Conservation (phyloP, 2,888 invertebrate genomes). For the Nowickia ferox region DNA sequence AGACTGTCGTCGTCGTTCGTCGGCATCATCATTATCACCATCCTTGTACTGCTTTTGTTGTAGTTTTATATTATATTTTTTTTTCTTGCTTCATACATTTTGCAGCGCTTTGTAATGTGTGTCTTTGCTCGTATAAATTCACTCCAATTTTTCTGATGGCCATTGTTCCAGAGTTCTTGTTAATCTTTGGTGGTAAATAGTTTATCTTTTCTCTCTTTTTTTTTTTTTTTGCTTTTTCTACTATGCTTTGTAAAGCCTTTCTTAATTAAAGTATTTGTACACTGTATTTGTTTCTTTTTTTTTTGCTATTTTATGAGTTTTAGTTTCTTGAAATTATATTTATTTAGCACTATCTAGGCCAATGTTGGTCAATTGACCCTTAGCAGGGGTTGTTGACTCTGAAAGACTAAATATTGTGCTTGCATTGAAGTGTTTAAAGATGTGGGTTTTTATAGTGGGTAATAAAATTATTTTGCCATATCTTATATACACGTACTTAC, state of each 20-base stretch:
- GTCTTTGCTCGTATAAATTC: conserved; percentile 46
- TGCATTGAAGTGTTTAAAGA: neutral
- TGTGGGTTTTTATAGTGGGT: conserved; percentile 22
- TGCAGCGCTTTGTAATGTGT: conserved; percentile 28
- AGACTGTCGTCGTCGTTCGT: conserved; percentile 60
- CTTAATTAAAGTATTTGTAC: conserved; percentile 66
- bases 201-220: conserved; percentile 36
- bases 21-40: conserved; percentile 21
- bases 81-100: conserved; percentile 18
- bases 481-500: neutral
- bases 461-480: conserved; percentile 2
- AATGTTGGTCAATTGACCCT: conserved; percentile 58
- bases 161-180: conserved; percentile 64
- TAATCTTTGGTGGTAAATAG: conserved; percentile 65
- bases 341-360: conserved; percentile 53
- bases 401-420: conserved; percentile 14
- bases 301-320: conserved; percentile 30
- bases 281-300: neutral
- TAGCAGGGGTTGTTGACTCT: conserved; percentile 51
- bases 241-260: conserved; percentile 45
- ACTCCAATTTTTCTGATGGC: conserved; percentile 51
- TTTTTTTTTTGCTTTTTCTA: conserved; percentile 8
- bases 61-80: conserved; percentile 45
- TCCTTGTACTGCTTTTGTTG: conserved; percentile 44
- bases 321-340: conserved; percentile 48